These are phyloP conservation scores for Nomada lathburiana DNA, from an alignment of 2,888 invertebrate genomes.

Conservation along the genomic window DNA sequence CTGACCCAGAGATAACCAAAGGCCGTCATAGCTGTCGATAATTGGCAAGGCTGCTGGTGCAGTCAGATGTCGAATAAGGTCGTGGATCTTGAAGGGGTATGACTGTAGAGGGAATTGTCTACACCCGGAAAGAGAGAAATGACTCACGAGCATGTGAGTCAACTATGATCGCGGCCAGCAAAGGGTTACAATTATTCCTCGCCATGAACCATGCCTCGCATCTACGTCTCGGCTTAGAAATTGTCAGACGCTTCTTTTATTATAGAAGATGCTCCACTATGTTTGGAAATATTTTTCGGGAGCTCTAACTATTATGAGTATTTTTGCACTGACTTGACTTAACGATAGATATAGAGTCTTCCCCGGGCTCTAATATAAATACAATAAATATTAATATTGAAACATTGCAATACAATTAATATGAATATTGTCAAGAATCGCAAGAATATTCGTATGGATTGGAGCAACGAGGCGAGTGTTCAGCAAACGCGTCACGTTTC, in stretches of 20 bases:
- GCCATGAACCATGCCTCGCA: constrained; percentile 24
- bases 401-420: no score
- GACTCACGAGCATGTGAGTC: constrained; percentile 60
- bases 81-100: constrained; percentile 55
- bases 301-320: no score
- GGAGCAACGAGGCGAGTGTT: constrained; percentile 17
- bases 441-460: background rate
- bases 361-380: no score
- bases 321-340: no score
- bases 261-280: background rate
- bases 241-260: background rate
- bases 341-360: no score
- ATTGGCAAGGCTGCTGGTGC: constrained; percentile 59
- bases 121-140: constrained; percentile 52
- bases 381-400: no score
- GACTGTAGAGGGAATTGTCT: constrained; percentile 35
- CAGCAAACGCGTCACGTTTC: constrained; percentile 51
- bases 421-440: no score
- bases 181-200: constrained; percentile 46
- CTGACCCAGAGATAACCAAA: constrained; percentile 58
- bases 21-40: constrained; percentile 48
- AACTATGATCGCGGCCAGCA: constrained; percentile 46
- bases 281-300: background rate
- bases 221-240: background rate
- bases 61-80: constrained; percentile 62